phyloP scores from a whole-genome alignment of 2,113 vertebrate genomes.

The Coturnix japonica region DNA sequence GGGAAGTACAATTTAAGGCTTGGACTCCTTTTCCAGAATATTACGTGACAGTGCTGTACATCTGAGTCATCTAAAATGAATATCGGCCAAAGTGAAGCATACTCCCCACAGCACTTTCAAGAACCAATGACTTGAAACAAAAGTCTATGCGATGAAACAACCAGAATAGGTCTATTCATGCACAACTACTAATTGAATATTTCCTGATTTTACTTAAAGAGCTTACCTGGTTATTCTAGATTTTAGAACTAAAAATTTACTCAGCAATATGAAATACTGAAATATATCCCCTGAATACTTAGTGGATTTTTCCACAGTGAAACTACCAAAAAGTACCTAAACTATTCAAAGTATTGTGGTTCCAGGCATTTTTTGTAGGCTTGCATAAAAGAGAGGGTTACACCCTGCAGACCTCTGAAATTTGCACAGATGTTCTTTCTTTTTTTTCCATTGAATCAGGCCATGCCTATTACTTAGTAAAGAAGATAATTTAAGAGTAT shows the following conservation, averaged over 20 bases:
- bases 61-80: neutral
- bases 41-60: neutral
- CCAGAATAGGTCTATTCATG: fast-evolving
- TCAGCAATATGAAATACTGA: neutral
- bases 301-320: neutral
- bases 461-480: slow-evolving; percentile 40
- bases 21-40: neutral
- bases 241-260: neutral
- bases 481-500: slow-evolving; percentile 40
- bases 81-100: neutral
- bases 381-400: neutral
- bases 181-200: neutral
- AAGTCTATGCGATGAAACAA: neutral
- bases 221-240: neutral
- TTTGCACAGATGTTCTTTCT: slow-evolving; percentile 69
- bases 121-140: neutral
- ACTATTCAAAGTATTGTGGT: slow-evolving; percentile 33
- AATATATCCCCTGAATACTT: neutral
- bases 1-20: neutral
- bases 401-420: neutral
- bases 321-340: neutral
- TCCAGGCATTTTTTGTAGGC: slow-evolving; percentile 40
- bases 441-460: slow-evolving; percentile 43
- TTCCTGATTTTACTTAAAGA: neutral
- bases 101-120: neutral